A percentile compares a stretch with the other conserved stretches of the same genome.
Conservation (phyloP, 2,113 vertebrate species). For the Electrona antarctica region DNA sequence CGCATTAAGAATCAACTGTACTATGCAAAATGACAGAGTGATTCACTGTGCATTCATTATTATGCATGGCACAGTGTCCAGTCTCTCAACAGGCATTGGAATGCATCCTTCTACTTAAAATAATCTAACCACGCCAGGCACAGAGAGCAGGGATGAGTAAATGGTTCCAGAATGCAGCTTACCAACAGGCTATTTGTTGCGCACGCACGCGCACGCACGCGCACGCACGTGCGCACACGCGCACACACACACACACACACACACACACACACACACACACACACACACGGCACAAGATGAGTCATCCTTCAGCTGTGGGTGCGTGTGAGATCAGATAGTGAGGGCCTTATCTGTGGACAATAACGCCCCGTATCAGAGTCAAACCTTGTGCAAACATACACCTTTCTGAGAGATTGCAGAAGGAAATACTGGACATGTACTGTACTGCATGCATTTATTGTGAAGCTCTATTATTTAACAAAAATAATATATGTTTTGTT, state of each 20-base stretch:
- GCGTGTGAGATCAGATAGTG: background rate
- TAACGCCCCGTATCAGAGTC: background rate
- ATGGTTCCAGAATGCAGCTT: too few relatives aligned
- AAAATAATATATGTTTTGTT: too few relatives aligned
- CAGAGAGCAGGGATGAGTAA: background rate
- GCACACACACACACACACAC: background rate
- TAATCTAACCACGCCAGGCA: background rate
- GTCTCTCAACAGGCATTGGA: background rate
- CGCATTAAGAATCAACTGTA: too few relatives aligned
- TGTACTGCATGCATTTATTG: too few relatives aligned
- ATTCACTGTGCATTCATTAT: background rate
- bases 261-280: background rate
- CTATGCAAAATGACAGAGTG: too few relatives aligned
- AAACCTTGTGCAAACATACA: conserved; percentile 1
- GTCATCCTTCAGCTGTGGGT: background rate
- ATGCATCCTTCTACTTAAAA: background rate
- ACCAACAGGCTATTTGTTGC: background rate
- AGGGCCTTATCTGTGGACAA: background rate
- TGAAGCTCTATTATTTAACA: too few relatives aligned
- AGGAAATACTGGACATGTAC: background rate
- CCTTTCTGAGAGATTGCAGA: background rate
- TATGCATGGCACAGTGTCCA: background rate
- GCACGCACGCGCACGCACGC: background rate
- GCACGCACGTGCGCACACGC: background rate
- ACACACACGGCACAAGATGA: background rate